Percentiles rank a stretch among this genome's conserved stretches.
phyloP scores from a whole-genome alignment of 2,888 invertebrate species.

The Phalera bucephala region DNA sequence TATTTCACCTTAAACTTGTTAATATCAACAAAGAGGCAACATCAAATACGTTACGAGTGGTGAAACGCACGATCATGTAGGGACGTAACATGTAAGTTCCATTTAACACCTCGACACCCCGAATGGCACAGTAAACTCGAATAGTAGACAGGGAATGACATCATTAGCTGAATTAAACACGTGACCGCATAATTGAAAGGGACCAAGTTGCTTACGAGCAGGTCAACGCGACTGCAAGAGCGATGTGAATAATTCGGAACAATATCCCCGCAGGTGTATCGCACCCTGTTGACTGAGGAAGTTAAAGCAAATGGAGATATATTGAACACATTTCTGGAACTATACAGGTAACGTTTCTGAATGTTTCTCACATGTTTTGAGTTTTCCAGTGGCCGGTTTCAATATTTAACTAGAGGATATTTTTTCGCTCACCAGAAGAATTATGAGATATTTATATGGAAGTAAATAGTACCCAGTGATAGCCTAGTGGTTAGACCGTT shows the following conservation, averaged over 20 bases:
- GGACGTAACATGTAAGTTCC: conserved; percentile 60
- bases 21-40: conserved; percentile 28
- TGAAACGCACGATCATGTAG: conserved; percentile 39
- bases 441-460: too few species aligned
- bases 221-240: conserved; percentile 32
- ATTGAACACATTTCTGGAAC: conserved; percentile 19
- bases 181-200: conserved; percentile 58
- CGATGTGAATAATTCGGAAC: conserved; percentile 9
- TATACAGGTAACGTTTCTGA: too few species aligned
- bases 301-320: conserved; percentile 29
- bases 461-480: too few species aligned
- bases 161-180: conserved; percentile 60
- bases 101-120: conserved; percentile 61
- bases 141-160: conserved; percentile 55
- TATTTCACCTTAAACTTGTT: conserved; percentile 4
- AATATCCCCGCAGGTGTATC: conserved; percentile 1
- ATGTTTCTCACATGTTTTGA: too few species aligned
- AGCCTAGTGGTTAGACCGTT: too few species aligned
- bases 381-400: too few species aligned
- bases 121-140: conserved; percentile 53
- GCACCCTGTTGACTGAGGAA: conserved; percentile 2
- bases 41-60: not conserved
- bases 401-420: too few species aligned
- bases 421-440: too few species aligned
- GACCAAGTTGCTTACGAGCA: conserved; percentile 24